Conservation (phyloP, 2,113 vertebrate genomes). For the Peromyscus maniculatus region DNA sequence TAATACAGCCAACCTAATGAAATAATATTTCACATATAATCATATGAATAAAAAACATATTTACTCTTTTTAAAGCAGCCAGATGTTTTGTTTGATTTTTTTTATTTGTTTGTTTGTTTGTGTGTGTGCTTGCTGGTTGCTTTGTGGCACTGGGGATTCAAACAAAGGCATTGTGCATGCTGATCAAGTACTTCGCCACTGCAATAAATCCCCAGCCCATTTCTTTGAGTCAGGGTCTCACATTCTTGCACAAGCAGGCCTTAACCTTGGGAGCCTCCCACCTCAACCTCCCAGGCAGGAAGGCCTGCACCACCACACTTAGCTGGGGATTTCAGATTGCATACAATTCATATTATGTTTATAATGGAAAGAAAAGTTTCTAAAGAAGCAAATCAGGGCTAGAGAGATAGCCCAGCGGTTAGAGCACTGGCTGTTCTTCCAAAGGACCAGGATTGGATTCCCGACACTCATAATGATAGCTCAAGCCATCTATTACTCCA, state of each 20-base stretch:
- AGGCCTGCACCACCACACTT: not conserved
- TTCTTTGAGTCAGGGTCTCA: not conserved
- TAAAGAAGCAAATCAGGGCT: not conserved
- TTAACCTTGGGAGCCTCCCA: not conserved
- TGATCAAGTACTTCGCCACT: not conserved
- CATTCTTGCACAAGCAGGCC: not conserved
- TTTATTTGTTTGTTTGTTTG: not conserved
- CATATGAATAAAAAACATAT: not conserved
- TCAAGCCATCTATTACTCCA: not conserved
- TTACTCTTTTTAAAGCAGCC: constrained; percentile 28
- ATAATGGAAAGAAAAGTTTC: not conserved
- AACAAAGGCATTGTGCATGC: not conserved
- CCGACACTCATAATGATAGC: not conserved
- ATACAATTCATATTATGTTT: not conserved
- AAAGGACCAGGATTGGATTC: not conserved
- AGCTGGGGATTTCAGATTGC: not conserved
- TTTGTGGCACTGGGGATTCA: not conserved
- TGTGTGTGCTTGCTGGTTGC: not conserved
- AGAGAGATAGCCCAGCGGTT: not conserved
- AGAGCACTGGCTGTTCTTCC: not conserved
- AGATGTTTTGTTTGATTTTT: not conserved
- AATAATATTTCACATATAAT: not conserved
- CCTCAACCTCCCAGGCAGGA: not conserved
- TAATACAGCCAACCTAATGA: not conserved
- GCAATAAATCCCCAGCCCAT: not conserved